phyloP scores from a whole-genome alignment of 2,797 vertebrate species.

The Lutjanus argentimaculatus region DNA sequence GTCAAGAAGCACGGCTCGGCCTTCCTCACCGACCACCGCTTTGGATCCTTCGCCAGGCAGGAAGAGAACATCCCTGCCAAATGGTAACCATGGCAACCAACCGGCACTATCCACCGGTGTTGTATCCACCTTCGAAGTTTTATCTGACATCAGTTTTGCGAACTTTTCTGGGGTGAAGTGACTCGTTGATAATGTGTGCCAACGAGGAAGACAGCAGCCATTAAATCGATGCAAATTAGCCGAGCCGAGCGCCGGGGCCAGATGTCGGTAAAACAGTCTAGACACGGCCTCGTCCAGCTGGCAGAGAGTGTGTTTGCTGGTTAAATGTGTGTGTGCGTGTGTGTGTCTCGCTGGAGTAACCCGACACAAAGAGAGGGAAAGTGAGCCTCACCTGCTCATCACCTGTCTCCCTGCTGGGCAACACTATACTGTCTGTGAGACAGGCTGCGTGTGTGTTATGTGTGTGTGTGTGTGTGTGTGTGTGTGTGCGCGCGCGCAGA shows the following conservation, averaged over 20 bases:
- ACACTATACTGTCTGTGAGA: constrained; percentile 73
- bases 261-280: constrained; percentile 26
- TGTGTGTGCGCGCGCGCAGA: background rate
- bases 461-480: constrained; percentile 25
- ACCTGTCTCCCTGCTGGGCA: constrained; percentile 71
- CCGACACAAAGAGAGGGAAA: constrained; percentile 82
- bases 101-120: accelerated
- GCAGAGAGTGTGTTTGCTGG: constrained; percentile 17
- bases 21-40: constrained; percentile 94
- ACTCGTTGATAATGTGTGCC: background rate
- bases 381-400: constrained; percentile 79
- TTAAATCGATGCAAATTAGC: constrained; percentile 3
- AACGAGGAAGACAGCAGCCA: background rate
- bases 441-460: constrained; percentile 25
- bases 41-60: constrained; percentile 92
- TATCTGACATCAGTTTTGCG: background rate
- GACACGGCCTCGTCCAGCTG: constrained; percentile 32
- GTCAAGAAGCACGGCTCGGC: constrained; percentile 88
- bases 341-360: constrained; percentile 77
- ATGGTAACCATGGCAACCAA: constrained; percentile 86
- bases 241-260: background rate
- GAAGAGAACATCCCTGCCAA: constrained; percentile 90
- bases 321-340: constrained; percentile 38
- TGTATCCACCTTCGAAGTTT: background rate
- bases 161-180: background rate